Base-by-base conservation (phyloP, 2,113 vertebrate genomes). In the Tenebrosternarchus preto region DNA sequence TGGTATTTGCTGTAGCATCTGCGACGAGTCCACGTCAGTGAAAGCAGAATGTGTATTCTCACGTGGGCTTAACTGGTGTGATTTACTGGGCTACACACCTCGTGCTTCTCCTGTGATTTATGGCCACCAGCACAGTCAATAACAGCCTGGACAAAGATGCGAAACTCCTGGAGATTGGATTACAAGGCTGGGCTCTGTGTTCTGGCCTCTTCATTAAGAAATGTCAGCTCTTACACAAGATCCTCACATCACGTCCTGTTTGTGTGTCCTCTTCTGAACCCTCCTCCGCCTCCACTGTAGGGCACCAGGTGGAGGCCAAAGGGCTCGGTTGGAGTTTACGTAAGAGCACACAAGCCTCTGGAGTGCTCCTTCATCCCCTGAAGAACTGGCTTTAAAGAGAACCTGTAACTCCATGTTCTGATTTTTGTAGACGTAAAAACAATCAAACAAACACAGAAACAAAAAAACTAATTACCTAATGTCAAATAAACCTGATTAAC, bases 61-160 rank as follows among this genome's bases (percentile, higher is more conserved):
- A 72, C 82, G 86, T 46, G 43, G 43, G 43, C 43, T 46, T 4
- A 46, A 46, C 8, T 50, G 43, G 43, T 9, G 1, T 75, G 80
- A 86, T 78, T 81, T 88, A 90, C 80, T 76, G 70, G 82, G 46
- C 80, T 77, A 63, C 83, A 86, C 79, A 80, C 81, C 73, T 63
- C 68, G 78, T 80, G 82, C 66, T 16, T 78, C 71, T 80, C 75
- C 83, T 81, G 82, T 91, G 90, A 92, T 92, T 92, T 91, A 92
- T 92, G 83, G 87, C 85, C 87, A 82, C 84, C 72, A 73, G 87
- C 90, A 82, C 84, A 88, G 89, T 93, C 91, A 91, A 91, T 93
- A 92, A 88, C 76, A 82, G 82, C 86, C 87, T 77, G 72, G 80
- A 84, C 87, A 85, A 85, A 90, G 90, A 89, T 90, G 88, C 89